phyloP scores from a whole-genome alignment of 2,888 invertebrate species.

The Sympetrum striolatum region DNA sequence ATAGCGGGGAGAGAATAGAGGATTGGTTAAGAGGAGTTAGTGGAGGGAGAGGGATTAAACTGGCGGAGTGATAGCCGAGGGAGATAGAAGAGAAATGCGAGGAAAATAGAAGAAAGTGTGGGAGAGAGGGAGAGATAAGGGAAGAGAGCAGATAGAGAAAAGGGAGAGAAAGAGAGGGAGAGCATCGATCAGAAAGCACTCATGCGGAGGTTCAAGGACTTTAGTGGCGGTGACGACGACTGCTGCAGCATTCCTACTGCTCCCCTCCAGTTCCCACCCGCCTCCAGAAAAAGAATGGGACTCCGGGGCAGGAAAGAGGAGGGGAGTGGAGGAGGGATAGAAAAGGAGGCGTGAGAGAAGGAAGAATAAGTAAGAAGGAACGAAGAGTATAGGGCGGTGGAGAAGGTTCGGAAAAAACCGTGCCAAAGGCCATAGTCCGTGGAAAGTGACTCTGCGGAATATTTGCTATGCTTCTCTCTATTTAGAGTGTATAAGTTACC shows the following conservation, averaged over 20 bases:
- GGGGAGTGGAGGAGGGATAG: neutral
- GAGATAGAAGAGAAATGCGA: constrained; percentile 7
- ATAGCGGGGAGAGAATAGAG: neutral
- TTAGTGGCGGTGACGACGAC: constrained; percentile 35
- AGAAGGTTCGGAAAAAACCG: constrained; percentile 20
- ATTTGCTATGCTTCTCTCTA: constrained; percentile 6
- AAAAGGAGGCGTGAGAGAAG: neutral
- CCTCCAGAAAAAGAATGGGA: constrained; percentile 39
- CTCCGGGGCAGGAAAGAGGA: neutral
- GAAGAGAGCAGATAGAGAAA: neutral
- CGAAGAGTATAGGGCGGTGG: neutral
- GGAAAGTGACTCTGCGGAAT: constrained; percentile 38
- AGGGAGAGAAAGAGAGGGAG: neutral
- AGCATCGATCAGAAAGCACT: constrained; percentile 42
- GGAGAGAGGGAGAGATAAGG: neutral
- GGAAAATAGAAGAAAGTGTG: neutral
- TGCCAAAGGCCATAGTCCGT: constrained; percentile 21
- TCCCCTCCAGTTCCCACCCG: neutral
- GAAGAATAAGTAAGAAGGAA: neutral
- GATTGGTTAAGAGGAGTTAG: neutral
- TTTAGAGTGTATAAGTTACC: constrained; percentile 10
- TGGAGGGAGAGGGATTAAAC: neutral
- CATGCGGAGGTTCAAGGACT: constrained; percentile 40
- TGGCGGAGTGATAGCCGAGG: neutral
- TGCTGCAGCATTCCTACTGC: constrained; percentile 30